Evolutionary conservation across 2,113 vertebrate genomes (phyloP).

Genomic region (Lamprologus lemairii): DNA sequence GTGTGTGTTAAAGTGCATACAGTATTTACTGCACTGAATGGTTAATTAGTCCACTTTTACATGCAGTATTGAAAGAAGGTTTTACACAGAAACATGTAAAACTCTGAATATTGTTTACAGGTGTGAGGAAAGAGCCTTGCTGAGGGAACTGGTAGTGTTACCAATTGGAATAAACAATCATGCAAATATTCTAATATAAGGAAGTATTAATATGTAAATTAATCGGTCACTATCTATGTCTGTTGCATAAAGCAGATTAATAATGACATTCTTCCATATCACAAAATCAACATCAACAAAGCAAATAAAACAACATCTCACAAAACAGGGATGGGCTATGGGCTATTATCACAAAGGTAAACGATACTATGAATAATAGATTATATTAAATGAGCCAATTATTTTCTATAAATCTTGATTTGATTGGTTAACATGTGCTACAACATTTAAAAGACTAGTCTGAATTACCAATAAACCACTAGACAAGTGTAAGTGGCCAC

Average conservation of each 20-base stretch:
- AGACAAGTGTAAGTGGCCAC: neutral
- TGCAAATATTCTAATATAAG: neutral
- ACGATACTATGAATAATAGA: neutral
- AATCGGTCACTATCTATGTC: neutral
- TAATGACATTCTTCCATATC: neutral
- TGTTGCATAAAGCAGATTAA: neutral
- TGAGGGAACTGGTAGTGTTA: neutral
- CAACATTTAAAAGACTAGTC: neutral
- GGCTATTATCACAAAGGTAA: neutral
- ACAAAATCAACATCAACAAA: neutral
- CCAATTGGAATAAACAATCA: neutral
- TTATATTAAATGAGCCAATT: neutral
- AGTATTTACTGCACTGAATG: neutral
- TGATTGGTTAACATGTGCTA: neutral
- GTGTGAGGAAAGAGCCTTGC: neutral
- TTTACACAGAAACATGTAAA: neutral
- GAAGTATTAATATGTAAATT: neutral
- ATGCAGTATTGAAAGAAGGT: neutral
- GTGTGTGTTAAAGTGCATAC: neutral
- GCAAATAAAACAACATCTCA: neutral
- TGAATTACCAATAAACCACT: neutral
- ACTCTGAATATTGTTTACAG: neutral
- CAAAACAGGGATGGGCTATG: neutral
- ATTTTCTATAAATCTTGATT: neutral
- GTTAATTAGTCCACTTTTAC: neutral